Evolutionary conservation across 2,797 vertebrate species (phyloP).

Genomic region (Malurus splendens): DNA sequence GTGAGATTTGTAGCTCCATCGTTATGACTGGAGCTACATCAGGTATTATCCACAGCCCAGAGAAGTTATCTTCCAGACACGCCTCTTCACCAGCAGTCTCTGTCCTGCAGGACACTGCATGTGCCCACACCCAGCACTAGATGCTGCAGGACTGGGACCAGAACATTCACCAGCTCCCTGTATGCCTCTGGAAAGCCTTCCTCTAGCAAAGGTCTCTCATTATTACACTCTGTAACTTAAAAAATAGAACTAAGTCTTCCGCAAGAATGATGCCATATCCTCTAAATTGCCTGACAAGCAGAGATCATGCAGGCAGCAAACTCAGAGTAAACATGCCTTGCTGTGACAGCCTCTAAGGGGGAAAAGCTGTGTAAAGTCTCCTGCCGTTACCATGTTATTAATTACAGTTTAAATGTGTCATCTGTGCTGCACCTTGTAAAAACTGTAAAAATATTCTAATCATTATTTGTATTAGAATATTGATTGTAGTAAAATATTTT

Average conservation of each 20-base stretch:
- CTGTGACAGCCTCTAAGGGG: background rate
- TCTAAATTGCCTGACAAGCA: background rate
- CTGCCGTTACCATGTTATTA: background rate
- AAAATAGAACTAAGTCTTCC: background rate
- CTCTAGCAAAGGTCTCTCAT: constrained; percentile 9
- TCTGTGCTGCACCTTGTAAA: background rate
- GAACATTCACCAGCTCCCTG: background rate
- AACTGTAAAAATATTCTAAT: background rate
- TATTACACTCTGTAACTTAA: background rate
- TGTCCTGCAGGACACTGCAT: background rate
- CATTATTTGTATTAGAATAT: background rate
- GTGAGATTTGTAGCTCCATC: background rate
- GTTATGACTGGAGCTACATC: background rate
- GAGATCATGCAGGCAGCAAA: background rate
- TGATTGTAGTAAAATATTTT: background rate
- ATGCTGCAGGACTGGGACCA: background rate
- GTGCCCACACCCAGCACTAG: background rate
- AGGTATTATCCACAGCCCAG: background rate
- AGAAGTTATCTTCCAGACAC: background rate
- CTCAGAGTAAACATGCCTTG: background rate
- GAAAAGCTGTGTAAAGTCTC: background rate
- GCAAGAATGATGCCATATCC: background rate
- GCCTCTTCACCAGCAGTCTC: background rate
- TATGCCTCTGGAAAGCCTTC: constrained; percentile 33
- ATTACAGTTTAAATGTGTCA: background rate